Percentiles rank a stretch among this genome's conserved stretches.
phyloP scores from a whole-genome alignment of 2,113 vertebrate genomes.

The Ciconia maguari region DNA sequence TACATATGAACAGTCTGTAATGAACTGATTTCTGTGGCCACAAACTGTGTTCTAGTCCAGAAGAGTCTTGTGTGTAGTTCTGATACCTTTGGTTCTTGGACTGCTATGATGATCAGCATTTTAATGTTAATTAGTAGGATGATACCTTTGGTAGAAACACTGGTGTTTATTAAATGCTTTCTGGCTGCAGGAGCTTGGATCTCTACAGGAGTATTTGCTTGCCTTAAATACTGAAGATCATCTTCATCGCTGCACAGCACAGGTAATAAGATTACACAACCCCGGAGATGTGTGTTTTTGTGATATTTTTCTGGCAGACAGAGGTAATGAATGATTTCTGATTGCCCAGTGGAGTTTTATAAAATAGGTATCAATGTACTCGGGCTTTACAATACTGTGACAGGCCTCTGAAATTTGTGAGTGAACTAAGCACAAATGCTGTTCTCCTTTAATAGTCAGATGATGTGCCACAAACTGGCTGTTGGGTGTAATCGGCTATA shows the following conservation, averaged over 20 bases:
- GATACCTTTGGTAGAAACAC: background rate
- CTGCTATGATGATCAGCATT: background rate
- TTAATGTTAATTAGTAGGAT: background rate
- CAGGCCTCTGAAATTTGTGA: background rate
- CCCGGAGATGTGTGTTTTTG: background rate
- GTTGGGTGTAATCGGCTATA: background rate
- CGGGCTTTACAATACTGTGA: background rate
- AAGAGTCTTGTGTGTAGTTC: background rate
- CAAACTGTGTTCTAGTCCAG: background rate
- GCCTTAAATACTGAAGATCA: conserved; percentile 94
- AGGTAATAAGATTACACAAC: conserved; percentile 74
- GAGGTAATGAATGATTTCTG: background rate
- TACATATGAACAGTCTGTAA: background rate
- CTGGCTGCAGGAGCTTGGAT: conserved; percentile 83
- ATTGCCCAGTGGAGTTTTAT: background rate
- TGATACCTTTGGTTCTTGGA: background rate
- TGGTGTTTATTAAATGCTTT: background rate
- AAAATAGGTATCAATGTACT: background rate
- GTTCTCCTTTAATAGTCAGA: background rate
- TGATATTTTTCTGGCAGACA: background rate
- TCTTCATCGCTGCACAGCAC: conserved; percentile 86
- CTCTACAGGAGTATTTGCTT: conserved; percentile 92
- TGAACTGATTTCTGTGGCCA: background rate
- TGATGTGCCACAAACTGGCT: background rate
- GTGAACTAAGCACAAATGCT: background rate